Evolutionary conservation across 2,113 vertebrate genomes (phyloP).

Genomic region (Craseonycteris thonglongyai): DNA sequence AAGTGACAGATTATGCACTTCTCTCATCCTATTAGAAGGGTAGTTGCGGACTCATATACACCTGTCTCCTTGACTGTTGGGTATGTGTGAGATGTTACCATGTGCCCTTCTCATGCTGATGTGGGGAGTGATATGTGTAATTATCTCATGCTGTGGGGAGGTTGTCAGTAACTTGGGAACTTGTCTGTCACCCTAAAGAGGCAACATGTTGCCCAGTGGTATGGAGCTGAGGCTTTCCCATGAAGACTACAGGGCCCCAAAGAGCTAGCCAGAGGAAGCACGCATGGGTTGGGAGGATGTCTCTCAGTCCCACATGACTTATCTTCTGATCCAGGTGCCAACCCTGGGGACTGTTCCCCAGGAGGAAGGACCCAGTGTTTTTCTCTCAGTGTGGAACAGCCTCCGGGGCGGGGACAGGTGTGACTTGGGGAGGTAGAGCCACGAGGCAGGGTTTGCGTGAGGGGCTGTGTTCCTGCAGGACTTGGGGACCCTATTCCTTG

Average conservation of each 20-base stretch:
- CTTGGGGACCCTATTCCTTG: slow-evolving; percentile 44
- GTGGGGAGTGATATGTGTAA: slow-evolving; percentile 48
- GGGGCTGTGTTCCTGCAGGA: neutral
- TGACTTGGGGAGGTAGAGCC: neutral
- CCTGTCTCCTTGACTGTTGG: slow-evolving; percentile 34
- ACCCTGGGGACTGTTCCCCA: neutral
- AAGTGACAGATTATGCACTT: slow-evolving; percentile 31
- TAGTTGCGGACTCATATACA: neutral
- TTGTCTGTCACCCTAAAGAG: slow-evolving; percentile 18
- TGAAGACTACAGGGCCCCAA: neutral
- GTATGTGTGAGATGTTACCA: slow-evolving; percentile 19
- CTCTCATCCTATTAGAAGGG: neutral
- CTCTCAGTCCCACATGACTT: neutral
- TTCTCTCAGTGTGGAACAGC: neutral
- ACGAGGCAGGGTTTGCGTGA: neutral
- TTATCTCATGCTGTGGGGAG: slow-evolving; percentile 39
- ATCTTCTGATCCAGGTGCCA: slow-evolving; percentile 6
- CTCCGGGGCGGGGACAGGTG: slow-evolving; percentile 15
- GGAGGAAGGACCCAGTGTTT: slow-evolving; percentile 1
- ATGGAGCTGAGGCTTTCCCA: neutral
- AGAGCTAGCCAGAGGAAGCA: neutral
- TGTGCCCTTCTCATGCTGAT: slow-evolving; percentile 18
- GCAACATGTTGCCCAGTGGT: neutral
- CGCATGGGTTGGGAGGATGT: accelerated
- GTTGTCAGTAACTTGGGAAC: slow-evolving; percentile 29